Evolutionary conservation across 2,888 invertebrate genomes (phyloP), one percentile per base, ranked within the genome.

Genomic region (Rhabditoides inermis): DNA sequence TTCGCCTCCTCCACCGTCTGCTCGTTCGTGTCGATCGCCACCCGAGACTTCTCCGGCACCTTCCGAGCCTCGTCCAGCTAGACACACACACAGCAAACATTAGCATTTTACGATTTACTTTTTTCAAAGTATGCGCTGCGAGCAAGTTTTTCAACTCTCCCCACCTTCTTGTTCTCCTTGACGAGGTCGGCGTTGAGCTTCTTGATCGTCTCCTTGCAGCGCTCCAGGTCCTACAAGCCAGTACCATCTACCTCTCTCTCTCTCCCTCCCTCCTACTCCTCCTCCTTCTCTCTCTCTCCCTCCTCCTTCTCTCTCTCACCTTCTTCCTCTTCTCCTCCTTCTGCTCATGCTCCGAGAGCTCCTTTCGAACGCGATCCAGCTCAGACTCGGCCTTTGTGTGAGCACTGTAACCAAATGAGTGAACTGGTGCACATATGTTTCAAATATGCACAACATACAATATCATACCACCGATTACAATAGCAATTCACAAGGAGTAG

Each of bases 11-110:
- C 61, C 27, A 78, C 46, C 15, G 63, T 58, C 42, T 69, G 70
- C 55, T 76, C 64, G 37, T 77, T 44, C 1, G 74, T 70, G 15
- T 64, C 55, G 6, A 63, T 36, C 25, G 51, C 51, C n/a, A 50
- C 51, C n/a, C 45, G 45, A n/a, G 50, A 54, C 30, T 55, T 52
- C 20, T 45, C 49, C 26, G 55, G 49, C 26, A 36, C 41, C 23
- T 48, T 51, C 22, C 36, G 47, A 44, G 53, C 83, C 67, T 85
- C 83, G 67, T 87, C 84, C 0, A 86, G 85, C 7, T 64, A 55
- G 12, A 36, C 45, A 10, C n/a, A n/a, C n/a, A n/a, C n/a, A n/a
- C n/a, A n/a, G n/a, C n/a, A n/a, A n/a, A 49, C 30, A 39, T 39
- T 10, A 18, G 18, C 12, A 7, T 39, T 39, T 39, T 39, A 15